Conservation (phyloP, 1,140 invertebrate genomes). For the Chironomus striatipennis region DNA sequence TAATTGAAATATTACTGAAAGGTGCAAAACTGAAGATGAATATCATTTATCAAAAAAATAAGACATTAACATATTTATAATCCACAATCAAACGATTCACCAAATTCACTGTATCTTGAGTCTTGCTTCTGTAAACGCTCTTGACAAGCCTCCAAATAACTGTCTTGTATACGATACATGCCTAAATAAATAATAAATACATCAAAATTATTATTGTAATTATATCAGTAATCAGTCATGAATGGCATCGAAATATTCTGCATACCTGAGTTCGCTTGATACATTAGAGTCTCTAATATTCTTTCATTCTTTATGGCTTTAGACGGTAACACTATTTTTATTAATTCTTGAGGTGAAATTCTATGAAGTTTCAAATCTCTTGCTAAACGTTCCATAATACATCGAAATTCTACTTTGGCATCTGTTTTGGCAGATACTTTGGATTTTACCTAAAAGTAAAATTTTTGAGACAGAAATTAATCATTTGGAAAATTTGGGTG, state of each 20-base stretch:
- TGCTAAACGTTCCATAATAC: conserved; percentile 82
- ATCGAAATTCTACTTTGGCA: conserved; percentile 80
- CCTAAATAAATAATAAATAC: not conserved
- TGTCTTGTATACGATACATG: conserved; percentile 84
- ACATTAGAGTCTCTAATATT: conserved; percentile 87
- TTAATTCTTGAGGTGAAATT: conserved; percentile 86
- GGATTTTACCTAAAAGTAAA: conserved; percentile 37
- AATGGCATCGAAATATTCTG: not conserved
- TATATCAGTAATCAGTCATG: too few relatives aligned
- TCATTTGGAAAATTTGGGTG: too few relatives aligned
- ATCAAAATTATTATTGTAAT: not conserved
- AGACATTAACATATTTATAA: conserved; percentile 41
- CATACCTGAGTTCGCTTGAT: conserved; percentile 77
- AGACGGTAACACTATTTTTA: conserved; percentile 84
- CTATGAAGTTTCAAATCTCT: conserved; percentile 81
- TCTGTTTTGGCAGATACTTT: conserved; percentile 69
- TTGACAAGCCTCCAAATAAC: conserved; percentile 77
- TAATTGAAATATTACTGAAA: too few relatives aligned
- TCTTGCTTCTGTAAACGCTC: conserved; percentile 79
- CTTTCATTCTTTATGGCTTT: conserved; percentile 89
- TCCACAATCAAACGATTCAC: conserved; percentile 64
- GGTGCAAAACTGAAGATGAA: too few relatives aligned
- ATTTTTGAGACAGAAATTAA: not conserved
- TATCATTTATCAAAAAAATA: not conserved
- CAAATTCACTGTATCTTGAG: conserved; percentile 66